Evolutionary conservation across 1,140 invertebrate genomes (phyloP).

Genomic region (Polypedilum vanderplanki): DNA sequence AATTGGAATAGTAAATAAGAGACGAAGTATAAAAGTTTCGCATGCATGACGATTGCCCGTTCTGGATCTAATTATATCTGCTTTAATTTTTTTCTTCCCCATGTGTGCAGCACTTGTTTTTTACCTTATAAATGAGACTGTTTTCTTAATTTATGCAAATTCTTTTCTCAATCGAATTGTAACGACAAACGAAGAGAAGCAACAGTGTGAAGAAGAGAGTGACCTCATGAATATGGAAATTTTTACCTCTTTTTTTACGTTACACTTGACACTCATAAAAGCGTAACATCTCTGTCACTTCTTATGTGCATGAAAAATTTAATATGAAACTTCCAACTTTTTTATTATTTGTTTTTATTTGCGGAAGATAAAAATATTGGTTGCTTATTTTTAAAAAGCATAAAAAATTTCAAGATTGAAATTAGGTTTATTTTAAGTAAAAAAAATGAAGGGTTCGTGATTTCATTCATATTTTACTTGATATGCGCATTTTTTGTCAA

Average conservation of each 20-base stretch:
- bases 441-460: too few relatives aligned
- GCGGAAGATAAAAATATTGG: too few relatives aligned
- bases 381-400: too few relatives aligned
- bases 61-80: slow-evolving; percentile 9
- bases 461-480: too few relatives aligned
- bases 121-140: too few relatives aligned
- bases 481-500: too few relatives aligned
- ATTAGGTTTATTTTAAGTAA: too few relatives aligned
- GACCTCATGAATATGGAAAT: slow-evolving; percentile 29
- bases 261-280: slow-evolving; percentile 26
- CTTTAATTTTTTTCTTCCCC: not conserved
- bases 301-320: slow-evolving; percentile 5
- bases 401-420: too few relatives aligned
- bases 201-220: not conserved
- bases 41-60: slow-evolving; percentile 3
- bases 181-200: not conserved
- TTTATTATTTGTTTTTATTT: too few relatives aligned
- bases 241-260: not conserved
- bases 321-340: not conserved
- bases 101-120: too few relatives aligned
- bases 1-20: slow-evolving; percentile 7
- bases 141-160: slow-evolving; percentile 25
- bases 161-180: slow-evolving; percentile 1
- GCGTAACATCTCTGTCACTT: slow-evolving; percentile 7
- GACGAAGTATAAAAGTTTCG: not conserved